Percentiles rank a stretch among this genome's conserved stretches.
phyloP scores from a whole-genome alignment of 2,888 invertebrate genomes.

The Drosophila glabriapex region DNA sequence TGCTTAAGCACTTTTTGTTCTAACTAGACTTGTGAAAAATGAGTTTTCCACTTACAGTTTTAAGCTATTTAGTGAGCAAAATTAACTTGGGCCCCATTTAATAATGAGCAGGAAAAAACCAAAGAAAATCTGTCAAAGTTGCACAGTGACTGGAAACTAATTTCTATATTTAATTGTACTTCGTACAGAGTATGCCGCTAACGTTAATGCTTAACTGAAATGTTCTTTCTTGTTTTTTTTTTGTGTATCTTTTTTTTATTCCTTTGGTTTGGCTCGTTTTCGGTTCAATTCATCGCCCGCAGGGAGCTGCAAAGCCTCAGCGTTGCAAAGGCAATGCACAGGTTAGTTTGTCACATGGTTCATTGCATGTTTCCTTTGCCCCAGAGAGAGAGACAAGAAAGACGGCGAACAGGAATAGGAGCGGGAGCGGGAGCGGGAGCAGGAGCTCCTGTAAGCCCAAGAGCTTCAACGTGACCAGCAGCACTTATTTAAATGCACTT shows the following conservation, averaged over 20 bases:
- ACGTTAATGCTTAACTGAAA: background rate
- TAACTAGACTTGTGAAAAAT: background rate
- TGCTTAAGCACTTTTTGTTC: background rate
- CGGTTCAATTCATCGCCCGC: slow-evolving; percentile 41
- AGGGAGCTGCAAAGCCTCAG: slow-evolving; percentile 73
- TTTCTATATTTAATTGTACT: background rate
- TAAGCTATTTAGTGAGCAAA: background rate
- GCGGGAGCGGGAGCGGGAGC: background rate
- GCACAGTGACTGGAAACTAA: background rate
- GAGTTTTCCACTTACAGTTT: background rate
- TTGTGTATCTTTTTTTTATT: background rate
- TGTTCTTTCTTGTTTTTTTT: slow-evolving; percentile 4
- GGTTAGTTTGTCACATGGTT: slow-evolving; percentile 70
- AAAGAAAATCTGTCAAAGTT: background rate
- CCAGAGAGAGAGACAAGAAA: background rate
- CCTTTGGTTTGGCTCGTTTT: slow-evolving; percentile 30
- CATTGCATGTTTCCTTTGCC: slow-evolving; percentile 40
- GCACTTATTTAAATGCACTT: slow-evolving; percentile 55
- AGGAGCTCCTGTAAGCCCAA: slow-evolving; percentile 11
- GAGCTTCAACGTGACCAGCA: slow-evolving; percentile 46
- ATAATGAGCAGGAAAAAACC: background rate
- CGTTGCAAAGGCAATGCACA: slow-evolving; percentile 60
- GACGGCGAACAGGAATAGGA: background rate
- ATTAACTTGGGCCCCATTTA: background rate
- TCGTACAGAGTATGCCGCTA: slow-evolving; percentile 5